Evolutionary conservation across 2,113 vertebrate genomes (phyloP).

Genomic region (Plotosus lineatus): DNA sequence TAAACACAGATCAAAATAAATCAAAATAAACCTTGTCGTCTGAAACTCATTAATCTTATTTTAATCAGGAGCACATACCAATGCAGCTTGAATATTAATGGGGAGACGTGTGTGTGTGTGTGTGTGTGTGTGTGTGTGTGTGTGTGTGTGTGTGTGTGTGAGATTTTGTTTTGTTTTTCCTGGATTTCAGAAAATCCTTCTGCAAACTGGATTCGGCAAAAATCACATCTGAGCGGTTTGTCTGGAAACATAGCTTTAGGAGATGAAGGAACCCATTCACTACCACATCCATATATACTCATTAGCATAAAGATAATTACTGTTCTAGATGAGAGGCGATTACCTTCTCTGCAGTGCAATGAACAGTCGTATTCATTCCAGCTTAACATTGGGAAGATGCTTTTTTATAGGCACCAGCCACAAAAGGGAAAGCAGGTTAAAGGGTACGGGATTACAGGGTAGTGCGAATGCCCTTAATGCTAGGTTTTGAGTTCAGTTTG

Average conservation of each 20-base stretch:
- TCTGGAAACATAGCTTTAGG: background rate
- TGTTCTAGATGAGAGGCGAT: constrained; percentile 1
- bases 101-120: background rate
- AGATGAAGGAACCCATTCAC: constrained; percentile 23
- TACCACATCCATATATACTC: constrained; percentile 13
- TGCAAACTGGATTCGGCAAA: background rate
- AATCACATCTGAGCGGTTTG: background rate
- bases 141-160: no score
- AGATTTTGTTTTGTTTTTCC: background rate
- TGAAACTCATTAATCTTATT: background rate
- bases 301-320: constrained; percentile 45
- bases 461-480: constrained; percentile 42
- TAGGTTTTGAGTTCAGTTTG: constrained; percentile 26
- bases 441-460: constrained; percentile 49
- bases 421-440: constrained; percentile 48
- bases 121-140: no score
- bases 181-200: background rate
- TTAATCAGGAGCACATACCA: background rate
- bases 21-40: background rate
- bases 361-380: constrained; percentile 22
- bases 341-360: background rate
- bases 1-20: background rate
- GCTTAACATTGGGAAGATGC: constrained; percentile 14
- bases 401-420: constrained; percentile 23
- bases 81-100: no score